Evolutionary conservation across 1,140 invertebrate species (phyloP).

Genomic region (Oncopodura yosiiana): DNA sequence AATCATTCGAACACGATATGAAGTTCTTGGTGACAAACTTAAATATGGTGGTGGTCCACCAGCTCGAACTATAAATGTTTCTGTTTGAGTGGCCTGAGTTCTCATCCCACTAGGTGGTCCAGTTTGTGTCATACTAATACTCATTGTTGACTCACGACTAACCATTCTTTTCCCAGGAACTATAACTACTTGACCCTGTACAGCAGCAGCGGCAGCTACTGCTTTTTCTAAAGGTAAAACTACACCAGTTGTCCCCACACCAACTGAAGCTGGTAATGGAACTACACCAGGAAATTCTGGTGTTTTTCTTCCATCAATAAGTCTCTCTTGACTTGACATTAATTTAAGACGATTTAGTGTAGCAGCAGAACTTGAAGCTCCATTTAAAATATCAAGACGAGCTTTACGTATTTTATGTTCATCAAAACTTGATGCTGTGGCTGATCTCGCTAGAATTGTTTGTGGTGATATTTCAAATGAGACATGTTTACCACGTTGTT

Average conservation of each 20-base stretch:
- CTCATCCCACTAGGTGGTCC: conserved; percentile 73
- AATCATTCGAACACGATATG: conserved; percentile 67
- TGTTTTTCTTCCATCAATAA: conserved; percentile 53
- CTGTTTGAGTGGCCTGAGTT: conserved; percentile 85
- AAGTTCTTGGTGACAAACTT: conserved; percentile 62
- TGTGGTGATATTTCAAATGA: conserved; percentile 60
- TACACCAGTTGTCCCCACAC: neutral
- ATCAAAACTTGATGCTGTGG: conserved; percentile 28
- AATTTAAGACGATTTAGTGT: conserved; percentile 37
- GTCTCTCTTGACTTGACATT: conserved; percentile 60
- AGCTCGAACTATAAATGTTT: conserved; percentile 43
- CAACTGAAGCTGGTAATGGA: neutral
- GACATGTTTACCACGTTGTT: conserved; percentile 84
- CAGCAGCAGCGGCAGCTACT: neutral
- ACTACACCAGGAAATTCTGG: conserved; percentile 33
- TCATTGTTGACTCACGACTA: conserved; percentile 4
- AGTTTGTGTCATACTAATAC: too few species aligned
- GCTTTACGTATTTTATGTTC: conserved; percentile 27
- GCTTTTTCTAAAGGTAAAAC: conserved; percentile 5
- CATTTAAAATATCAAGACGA: conserved; percentile 12
- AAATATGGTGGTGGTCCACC: conserved; percentile 53
- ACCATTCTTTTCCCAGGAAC: conserved; percentile 3
- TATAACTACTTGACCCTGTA: neutral
- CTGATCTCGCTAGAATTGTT: conserved; percentile 22
- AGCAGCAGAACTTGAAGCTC: too few species aligned